Evolutionary conservation across 2,888 invertebrate genomes (phyloP).

Genomic region (Strigamia transsilvanica): DNA sequence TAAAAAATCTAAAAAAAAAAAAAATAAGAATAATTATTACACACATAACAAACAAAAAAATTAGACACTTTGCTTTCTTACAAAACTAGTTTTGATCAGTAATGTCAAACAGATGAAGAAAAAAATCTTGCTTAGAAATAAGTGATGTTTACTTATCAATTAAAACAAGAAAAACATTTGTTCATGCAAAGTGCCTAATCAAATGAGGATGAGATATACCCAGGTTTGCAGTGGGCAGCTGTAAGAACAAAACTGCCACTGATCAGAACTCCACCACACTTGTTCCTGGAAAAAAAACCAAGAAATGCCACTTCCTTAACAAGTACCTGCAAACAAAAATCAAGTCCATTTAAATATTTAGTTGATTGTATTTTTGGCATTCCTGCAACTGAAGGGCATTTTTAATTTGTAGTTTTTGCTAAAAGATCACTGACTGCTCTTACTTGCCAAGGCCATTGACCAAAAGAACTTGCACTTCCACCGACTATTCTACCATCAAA

Average conservation of each 20-base stretch:
- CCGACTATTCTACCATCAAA: constrained; percentile 82
- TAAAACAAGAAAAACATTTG: too few species aligned
- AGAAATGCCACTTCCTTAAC: constrained; percentile 92
- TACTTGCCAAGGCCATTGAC: constrained; percentile 89
- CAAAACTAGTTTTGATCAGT: too few species aligned
- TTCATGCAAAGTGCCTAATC: too few species aligned
- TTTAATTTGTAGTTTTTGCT: constrained; percentile 15
- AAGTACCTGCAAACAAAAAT: constrained; percentile 68
- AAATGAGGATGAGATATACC: constrained; percentile 68
- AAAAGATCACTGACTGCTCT: constrained; percentile 39
- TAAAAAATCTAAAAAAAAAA: constrained; percentile 74
- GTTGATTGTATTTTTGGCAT: background rate
- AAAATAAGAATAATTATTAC: background rate
- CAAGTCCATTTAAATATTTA: background rate
- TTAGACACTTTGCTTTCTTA: too few species aligned
- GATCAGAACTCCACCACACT: constrained; percentile 93
- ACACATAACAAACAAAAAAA: background rate
- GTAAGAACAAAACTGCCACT: constrained; percentile 86
- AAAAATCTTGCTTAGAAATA: too few species aligned
- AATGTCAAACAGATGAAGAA: too few species aligned
- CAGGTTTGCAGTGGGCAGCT: constrained; percentile 94
- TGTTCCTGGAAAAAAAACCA: constrained; percentile 92
- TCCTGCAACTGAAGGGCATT: constrained; percentile 14
- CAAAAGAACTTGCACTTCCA: constrained; percentile 84
- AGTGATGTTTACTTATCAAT: too few species aligned